phyloP scores from a whole-genome alignment of 2,888 invertebrate genomes.

The Bombylius major region DNA sequence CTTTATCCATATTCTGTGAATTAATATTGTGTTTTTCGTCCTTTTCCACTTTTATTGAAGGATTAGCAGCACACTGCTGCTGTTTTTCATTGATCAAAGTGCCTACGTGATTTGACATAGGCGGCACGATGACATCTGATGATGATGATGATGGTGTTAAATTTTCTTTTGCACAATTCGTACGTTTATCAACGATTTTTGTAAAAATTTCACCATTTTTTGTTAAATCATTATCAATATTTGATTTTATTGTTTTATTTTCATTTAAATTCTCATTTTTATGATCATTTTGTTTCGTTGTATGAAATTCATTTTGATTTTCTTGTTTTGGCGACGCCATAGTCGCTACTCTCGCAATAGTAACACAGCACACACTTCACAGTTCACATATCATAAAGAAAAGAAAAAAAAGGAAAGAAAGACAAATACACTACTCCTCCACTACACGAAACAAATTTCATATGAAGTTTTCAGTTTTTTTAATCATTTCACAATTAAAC shows the following conservation, averaged over 20 bases:
- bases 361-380: not conserved
- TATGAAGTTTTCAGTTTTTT: too few relatives aligned
- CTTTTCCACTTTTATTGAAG: not conserved
- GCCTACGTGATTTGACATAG: slow-evolving; percentile 5
- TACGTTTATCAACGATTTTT: not conserved
- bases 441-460: too few relatives aligned
- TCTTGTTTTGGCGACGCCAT: slow-evolving; percentile 11
- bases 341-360: slow-evolving; percentile 2
- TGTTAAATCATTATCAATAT: not conserved
- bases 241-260: not conserved
- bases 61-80: too few relatives aligned
- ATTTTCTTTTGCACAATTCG: not conserved
- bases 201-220: not conserved
- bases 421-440: too few relatives aligned
- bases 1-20: not conserved
- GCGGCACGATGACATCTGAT: not conserved
- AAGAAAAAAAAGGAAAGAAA: too few relatives aligned
- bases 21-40: not conserved
- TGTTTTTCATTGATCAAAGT: not conserved
- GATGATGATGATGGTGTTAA: not conserved
- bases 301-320: not conserved
- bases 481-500: too few relatives aligned
- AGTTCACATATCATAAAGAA: too few relatives aligned
- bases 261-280: not conserved
- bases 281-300: not conserved